Percentiles rank a stretch among this genome's conserved stretches.
These are phyloP conservation scores for Orthonychiurus folsomi DNA, from an alignment of 2,888 invertebrate genomes.

Conservation along the genomic window DNA sequence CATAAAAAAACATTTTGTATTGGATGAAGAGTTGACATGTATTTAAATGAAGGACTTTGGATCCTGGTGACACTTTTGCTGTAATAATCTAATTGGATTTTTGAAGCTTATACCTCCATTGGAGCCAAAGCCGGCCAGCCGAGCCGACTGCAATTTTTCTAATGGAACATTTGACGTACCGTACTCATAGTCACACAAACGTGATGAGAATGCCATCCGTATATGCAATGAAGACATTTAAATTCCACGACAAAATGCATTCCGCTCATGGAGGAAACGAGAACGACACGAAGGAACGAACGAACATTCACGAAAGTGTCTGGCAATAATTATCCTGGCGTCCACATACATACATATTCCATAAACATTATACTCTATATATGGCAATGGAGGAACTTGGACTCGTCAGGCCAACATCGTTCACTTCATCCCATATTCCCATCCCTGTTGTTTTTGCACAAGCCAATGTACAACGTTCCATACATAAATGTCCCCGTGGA, in stretches of 20 bases:
- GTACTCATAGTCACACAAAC: background rate
- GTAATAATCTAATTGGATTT: slow-evolving; percentile 6
- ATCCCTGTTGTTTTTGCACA: background rate
- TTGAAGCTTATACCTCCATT: background rate
- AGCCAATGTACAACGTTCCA: too few species aligned
- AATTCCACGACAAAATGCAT: background rate
- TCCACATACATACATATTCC: background rate
- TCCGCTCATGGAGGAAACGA: background rate
- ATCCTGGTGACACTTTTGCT: background rate
- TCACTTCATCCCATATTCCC: background rate
- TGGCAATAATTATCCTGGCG: background rate
- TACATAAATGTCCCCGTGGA: too few species aligned
- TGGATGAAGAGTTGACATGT: too few species aligned
- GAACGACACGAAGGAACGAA: background rate
- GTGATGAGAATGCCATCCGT: too few species aligned
- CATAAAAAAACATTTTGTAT: too few species aligned
- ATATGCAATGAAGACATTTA: background rate
- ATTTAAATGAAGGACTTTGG: too few species aligned
- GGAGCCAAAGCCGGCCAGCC: background rate
- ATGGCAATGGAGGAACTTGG: background rate
- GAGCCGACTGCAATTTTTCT: background rate
- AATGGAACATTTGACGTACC: background rate
- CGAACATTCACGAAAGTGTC: background rate
- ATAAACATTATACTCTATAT: background rate
- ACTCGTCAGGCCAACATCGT: background rate